These are phyloP conservation scores for Oscheius myriophilus DNA, from an alignment of 2,888 invertebrate genomes.

Conservation along the genomic window DNA sequence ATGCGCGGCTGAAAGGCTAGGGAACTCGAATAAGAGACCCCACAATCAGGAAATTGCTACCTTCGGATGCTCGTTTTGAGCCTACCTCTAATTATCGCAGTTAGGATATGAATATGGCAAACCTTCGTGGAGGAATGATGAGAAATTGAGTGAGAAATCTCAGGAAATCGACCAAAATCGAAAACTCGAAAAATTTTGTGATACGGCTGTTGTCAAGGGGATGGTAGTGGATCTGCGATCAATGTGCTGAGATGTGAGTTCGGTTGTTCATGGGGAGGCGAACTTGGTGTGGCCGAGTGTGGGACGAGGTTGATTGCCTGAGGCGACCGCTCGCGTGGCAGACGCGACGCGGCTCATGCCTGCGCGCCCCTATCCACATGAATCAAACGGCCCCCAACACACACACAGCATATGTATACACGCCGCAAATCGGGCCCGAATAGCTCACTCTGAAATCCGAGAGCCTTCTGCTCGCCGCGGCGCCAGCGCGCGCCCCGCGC, in stretches of 20 bases:
- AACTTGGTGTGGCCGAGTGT: conserved; percentile 31
- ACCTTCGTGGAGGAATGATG: too few species aligned
- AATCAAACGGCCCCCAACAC: conserved; percentile 28
- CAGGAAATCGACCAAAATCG: too few species aligned
- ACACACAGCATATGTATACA: conserved; percentile 29
- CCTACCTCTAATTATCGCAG: too few species aligned
- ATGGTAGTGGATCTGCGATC: conserved; percentile 10
- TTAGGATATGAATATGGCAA: too few species aligned
- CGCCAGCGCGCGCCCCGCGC: neutral
- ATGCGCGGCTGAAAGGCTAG: too few species aligned
- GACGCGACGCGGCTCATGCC: conserved; percentile 25
- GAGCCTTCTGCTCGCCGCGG: neutral
- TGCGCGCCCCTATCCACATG: conserved; percentile 32
- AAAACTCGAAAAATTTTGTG: too few species aligned
- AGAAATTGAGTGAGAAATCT: too few species aligned
- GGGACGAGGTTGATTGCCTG: conserved; percentile 34
- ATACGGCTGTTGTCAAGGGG: too few species aligned
- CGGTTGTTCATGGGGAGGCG: conserved; percentile 32
- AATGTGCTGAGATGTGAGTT: conserved; percentile 30
- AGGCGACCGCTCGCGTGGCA: conserved; percentile 30
- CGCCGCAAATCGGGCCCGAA: conserved; percentile 28
- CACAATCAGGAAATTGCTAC: too few species aligned
- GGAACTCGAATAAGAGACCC: too few species aligned
- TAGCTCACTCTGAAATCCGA: conserved; percentile 29
- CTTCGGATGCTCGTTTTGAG: too few species aligned